Base-by-base conservation (phyloP, 2,888 invertebrate genomes). In the Himalopsyche kuldschensis region DNA sequence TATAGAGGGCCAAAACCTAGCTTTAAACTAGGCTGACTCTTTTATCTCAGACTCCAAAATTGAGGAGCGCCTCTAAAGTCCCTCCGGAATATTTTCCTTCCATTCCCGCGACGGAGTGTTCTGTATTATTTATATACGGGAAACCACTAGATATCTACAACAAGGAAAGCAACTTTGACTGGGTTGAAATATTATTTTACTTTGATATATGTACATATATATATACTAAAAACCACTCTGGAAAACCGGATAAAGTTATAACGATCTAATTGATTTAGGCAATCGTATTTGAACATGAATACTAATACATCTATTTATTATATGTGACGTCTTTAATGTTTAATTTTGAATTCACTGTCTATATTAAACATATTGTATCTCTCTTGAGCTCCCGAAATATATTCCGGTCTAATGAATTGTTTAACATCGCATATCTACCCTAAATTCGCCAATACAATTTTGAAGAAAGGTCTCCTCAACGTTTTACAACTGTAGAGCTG, bases 51-150 rank as follows among this genome's bases (percentile, higher is more conserved):
- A 75, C 55, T 24, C 35, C 35, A 24, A 78, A 75, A 30, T 46
- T 24, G 78, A 35, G 78, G 20, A 78, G 30, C 47, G 78, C 47
- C 35, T 78, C 80, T 80, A 76, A 80, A 83, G 77, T 75, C 80
- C 83, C 80, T 20, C 24, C 8, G 83, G 83, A 83, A 76, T 80
- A 80, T 83, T 83, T 83, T 80, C 82, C 41, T 83, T 80, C 63
- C 80, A 30, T 79, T 24, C 82, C 41, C 32, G 30, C 30, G 78
- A 82, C 41, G 20, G 81, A 79, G 27, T 15, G 27, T 55, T 69
- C 69, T 69, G 69, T 69, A 69, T 69, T 69, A 69, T 69, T 69
- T 69, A 69, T 69, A 69, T 30, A 27, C 69, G 69, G 30, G 27
- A 69, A 69, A 69, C 69, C 69, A 69, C 69, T 27, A 69, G 69